These are phyloP conservation scores for Clarias gariepinus DNA, from an alignment of 2,113 vertebrate species.

Conservation along the genomic window DNA sequence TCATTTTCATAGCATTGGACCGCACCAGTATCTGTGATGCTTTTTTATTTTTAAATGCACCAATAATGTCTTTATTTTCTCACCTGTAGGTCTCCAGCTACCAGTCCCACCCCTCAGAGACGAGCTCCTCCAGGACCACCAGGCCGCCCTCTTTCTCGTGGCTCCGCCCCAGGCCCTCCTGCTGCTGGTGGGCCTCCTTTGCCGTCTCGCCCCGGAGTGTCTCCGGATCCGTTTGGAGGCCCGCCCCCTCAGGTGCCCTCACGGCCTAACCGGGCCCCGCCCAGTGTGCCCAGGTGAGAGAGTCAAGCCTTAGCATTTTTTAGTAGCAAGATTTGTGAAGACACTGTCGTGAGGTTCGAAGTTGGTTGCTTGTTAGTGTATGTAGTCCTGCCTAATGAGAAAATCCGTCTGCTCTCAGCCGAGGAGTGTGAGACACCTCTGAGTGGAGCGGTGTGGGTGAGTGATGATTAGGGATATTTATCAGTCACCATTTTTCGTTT, in stretches of 20 bases:
- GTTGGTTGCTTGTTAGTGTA: conserved; percentile 15
- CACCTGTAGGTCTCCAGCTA: conserved; percentile 86
- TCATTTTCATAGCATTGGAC: background rate
- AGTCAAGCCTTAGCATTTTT: background rate
- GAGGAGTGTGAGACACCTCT: conserved; percentile 35
- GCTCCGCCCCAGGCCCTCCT: conserved; percentile 90
- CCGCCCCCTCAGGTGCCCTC: conserved; percentile 94
- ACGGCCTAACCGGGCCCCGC: conserved; percentile 94
- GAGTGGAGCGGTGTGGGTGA: conserved; percentile 42
- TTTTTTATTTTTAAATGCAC: background rate
- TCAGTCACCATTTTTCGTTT: conserved; percentile 29
- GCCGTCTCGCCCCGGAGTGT: conserved; percentile 94
- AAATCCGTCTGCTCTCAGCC: conserved; percentile 46
- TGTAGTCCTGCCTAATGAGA: conserved; percentile 32
- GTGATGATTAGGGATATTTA: conserved; percentile 36
- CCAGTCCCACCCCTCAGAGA: conserved; percentile 94
- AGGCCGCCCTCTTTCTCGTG: conserved; percentile 85
- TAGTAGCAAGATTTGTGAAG: background rate
- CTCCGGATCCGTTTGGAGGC: conserved; percentile 92
- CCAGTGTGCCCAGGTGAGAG: conserved; percentile 95
- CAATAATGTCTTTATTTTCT: background rate
- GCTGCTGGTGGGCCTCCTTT: conserved; percentile 91
- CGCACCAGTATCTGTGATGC: background rate
- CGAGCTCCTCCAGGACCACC: conserved; percentile 93
- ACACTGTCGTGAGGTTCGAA: background rate